Percentiles rank a stretch among this genome's conserved stretches.
phyloP scores from a whole-genome alignment of 2,888 invertebrate species.

The Pheosia tremula region DNA sequence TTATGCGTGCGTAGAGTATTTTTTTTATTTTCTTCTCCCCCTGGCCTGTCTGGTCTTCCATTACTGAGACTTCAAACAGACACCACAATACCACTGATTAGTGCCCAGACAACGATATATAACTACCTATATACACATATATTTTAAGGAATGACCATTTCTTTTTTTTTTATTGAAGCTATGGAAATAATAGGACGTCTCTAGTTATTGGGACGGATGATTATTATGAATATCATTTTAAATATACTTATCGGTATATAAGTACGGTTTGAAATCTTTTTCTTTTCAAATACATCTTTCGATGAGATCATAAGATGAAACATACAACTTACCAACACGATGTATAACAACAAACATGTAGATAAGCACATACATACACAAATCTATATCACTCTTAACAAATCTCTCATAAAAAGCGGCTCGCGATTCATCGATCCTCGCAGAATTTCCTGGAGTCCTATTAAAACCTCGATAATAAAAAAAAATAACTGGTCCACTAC shows the following conservation, averaged over 20 bases:
- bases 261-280: no score
- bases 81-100: constrained; percentile 72
- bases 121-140: background rate
- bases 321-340: no score
- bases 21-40: constrained; percentile 75
- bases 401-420: constrained; percentile 43
- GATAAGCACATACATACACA: constrained; percentile 16
- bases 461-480: constrained; percentile 68
- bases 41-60: constrained; percentile 77
- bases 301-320: no score
- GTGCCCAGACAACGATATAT: constrained; percentile 42
- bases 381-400: constrained; percentile 28
- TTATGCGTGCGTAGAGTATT: constrained; percentile 69
- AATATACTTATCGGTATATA: no score
- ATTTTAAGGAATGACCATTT: constrained; percentile 1
- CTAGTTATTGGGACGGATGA: no score
- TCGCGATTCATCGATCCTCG: constrained; percentile 67
- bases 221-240: no score
- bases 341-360: no score
- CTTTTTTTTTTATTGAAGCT: background rate
- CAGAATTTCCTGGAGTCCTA: constrained; percentile 60
- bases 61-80: constrained; percentile 71
- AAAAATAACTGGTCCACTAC: constrained; percentile 72
- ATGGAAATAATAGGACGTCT: no score
- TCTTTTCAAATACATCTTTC: no score